Conservation (phyloP, 2,113 vertebrate species). For the Myanophis thanlyinensis region DNA sequence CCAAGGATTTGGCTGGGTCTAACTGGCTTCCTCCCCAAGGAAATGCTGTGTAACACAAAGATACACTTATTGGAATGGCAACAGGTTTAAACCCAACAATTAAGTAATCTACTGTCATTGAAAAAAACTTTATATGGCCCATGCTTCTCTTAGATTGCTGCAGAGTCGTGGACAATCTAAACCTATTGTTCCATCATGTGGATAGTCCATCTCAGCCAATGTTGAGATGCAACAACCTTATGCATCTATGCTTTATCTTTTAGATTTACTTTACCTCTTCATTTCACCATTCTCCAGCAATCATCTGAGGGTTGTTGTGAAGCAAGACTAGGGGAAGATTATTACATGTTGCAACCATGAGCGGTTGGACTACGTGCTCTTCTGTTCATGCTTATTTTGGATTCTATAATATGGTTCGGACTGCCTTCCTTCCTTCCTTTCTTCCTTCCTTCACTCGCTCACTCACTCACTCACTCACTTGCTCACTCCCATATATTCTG, state of each 20-base stretch:
- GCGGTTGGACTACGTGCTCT: neutral
- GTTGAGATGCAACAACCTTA: neutral
- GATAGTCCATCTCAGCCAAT: neutral
- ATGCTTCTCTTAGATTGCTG: neutral
- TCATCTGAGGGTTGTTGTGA: neutral
- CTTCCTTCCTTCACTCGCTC: too few species aligned
- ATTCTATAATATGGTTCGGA: neutral
- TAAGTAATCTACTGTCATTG: neutral
- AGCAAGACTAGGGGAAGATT: neutral
- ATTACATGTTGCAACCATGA: neutral
- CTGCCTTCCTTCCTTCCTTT: too few species aligned
- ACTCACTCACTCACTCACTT: too few species aligned
- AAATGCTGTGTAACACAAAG: neutral
- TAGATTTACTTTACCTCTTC: neutral
- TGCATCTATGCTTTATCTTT: neutral
- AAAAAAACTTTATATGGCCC: neutral
- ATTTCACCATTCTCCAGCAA: neutral
- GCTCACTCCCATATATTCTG: too few species aligned
- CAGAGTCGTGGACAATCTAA: neutral
- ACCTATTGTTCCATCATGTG: neutral
- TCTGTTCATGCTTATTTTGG: neutral
- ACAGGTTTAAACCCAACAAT: neutral
- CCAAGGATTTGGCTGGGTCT: neutral
- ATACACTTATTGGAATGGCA: neutral
- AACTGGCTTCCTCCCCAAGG: neutral